Conservation (phyloP, 1,140 invertebrate species). For the Drosophila tani region DNA sequence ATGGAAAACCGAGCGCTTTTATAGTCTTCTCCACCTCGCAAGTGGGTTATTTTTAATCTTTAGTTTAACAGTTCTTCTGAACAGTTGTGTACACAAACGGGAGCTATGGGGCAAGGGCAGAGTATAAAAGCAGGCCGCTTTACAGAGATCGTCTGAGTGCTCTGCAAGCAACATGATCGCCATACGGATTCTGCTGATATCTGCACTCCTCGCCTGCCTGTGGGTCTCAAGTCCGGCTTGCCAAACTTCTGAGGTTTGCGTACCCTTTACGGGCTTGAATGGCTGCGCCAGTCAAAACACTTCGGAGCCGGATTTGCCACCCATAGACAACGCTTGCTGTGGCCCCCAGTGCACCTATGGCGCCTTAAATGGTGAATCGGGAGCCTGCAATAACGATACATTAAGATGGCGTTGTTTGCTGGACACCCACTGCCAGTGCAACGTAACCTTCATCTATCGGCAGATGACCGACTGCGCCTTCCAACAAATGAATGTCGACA, state of each 20-base stretch:
- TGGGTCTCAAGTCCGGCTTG: neutral
- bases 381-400: neutral
- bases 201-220: neutral
- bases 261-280: constrained; percentile 3
- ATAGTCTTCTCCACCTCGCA: constrained; percentile 1
- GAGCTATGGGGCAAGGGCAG: neutral
- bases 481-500: neutral
- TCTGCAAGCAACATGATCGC: constrained; percentile 11
- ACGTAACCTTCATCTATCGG: neutral
- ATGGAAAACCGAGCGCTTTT: neutral
- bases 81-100: constrained; percentile 33
- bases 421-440: constrained; percentile 23
- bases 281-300: neutral
- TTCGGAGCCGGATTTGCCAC: constrained; percentile 15
- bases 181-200: constrained; percentile 13
- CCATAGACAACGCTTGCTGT: constrained; percentile 39
- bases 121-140: constrained; percentile 28
- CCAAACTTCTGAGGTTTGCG: neutral
- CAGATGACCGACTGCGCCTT: neutral
- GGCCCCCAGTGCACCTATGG: constrained; percentile 11
- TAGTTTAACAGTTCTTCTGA: neutral
- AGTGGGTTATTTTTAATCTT: constrained; percentile 20
- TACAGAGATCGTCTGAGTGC: neutral
- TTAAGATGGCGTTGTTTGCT: neutral
- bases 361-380: neutral